Conservation (phyloP, 1,140 invertebrate species). For the Chelonus insularis region DNA sequence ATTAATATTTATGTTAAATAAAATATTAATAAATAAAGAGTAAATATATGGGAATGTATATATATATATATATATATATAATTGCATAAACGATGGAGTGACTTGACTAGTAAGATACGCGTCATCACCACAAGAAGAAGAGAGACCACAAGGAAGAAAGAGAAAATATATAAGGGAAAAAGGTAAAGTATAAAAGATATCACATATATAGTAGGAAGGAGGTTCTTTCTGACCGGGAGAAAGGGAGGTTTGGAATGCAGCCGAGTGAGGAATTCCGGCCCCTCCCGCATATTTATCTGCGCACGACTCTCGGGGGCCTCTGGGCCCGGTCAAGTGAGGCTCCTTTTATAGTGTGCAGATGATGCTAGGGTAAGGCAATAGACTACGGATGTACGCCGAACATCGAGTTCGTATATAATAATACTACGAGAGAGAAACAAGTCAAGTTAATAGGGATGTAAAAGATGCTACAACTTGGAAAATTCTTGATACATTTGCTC, state of each 20-base stretch:
- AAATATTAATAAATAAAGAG: no score
- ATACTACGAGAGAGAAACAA: not conserved
- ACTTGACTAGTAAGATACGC: not conserved
- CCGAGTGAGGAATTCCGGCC: slow-evolving; percentile 59
- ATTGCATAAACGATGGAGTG: not conserved
- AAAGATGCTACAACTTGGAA: slow-evolving; percentile 6
- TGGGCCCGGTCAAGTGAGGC: slow-evolving; percentile 37
- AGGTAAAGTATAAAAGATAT: slow-evolving; percentile 22
- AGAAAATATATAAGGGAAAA: slow-evolving; percentile 10
- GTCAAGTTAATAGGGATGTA: slow-evolving; percentile 5
- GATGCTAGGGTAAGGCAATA: slow-evolving; percentile 33
- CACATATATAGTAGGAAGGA: not conserved
- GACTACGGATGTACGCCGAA: slow-evolving; percentile 20
- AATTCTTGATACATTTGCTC: not conserved
- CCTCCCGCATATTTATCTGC: slow-evolving; percentile 62
- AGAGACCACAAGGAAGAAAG: slow-evolving; percentile 10
- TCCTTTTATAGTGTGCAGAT: slow-evolving; percentile 54
- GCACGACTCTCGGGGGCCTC: slow-evolving; percentile 36
- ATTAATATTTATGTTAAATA: no score
- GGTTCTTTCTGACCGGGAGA: slow-evolving; percentile 9
- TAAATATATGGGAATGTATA: no score
- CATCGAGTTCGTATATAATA: slow-evolving; percentile 7
- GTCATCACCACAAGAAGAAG: slow-evolving; percentile 17
- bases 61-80: not conserved
- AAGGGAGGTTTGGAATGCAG: slow-evolving; percentile 52